Evolutionary conservation across 2,888 invertebrate species (phyloP).

Genomic region (Alloscopus bannaensis): DNA sequence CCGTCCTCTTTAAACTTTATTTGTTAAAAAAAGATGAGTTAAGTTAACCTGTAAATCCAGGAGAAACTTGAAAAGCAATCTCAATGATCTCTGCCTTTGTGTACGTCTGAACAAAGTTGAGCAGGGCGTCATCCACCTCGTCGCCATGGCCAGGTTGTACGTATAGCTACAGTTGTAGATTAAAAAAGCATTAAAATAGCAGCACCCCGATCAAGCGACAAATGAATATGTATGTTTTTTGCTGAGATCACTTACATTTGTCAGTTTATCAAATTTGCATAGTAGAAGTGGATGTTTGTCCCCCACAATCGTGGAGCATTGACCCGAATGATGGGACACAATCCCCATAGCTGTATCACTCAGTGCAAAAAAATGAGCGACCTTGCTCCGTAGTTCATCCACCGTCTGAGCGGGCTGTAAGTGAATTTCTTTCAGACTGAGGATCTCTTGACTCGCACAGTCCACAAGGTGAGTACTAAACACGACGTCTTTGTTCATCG

Average conservation of each 20-base stretch:
- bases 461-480: conserved; percentile 47
- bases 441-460: conserved; percentile 23
- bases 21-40: no score
- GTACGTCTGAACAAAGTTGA: conserved; percentile 57
- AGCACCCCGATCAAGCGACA: not conserved
- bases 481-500: conserved; percentile 54
- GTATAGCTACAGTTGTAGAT: conserved; percentile 49
- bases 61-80: conserved; percentile 52
- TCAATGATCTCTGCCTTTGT: conserved; percentile 48
- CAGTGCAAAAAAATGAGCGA: not conserved
- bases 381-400: conserved; percentile 26
- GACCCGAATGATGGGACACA: conserved; percentile 30
- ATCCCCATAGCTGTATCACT: conserved; percentile 1
- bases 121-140: conserved; percentile 24
- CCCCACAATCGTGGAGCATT: conserved; percentile 19
- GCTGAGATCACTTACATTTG: conserved; percentile 59
- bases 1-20: no score
- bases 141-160: conserved; percentile 35
- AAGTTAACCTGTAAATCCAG: conserved; percentile 12
- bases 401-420: conserved; percentile 8
- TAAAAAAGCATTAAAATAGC: not conserved
- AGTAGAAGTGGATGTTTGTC: conserved; percentile 41
- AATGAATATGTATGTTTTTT: not conserved
- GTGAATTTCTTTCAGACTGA: conserved; percentile 44
- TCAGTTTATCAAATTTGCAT: conserved; percentile 53